Evolutionary conservation across 2,888 invertebrate species (phyloP).

Genomic region (Agrotis segetum): DNA sequence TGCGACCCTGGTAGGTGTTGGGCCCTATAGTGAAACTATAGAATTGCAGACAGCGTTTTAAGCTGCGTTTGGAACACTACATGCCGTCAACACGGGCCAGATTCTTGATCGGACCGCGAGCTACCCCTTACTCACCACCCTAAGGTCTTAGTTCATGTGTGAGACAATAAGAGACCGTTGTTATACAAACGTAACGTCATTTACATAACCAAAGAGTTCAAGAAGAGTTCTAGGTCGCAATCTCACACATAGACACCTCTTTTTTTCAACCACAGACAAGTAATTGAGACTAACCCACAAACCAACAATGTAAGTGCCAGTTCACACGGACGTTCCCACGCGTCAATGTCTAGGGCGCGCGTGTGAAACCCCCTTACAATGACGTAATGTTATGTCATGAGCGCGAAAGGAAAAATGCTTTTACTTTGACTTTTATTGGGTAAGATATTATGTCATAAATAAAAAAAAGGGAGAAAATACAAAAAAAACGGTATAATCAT

Average conservation of each 20-base stretch:
- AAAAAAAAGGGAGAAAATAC: not conserved
- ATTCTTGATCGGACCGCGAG: too few relatives aligned
- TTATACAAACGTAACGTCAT: not conserved
- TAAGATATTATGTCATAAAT: constrained; percentile 15
- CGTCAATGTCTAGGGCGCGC: constrained; percentile 81
- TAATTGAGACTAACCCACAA: constrained; percentile 77
- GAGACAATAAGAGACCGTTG: not conserved
- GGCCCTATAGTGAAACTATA: too few relatives aligned
- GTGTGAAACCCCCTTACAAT: constrained; percentile 73
- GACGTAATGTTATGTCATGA: constrained; percentile 68
- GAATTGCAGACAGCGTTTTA: too few relatives aligned
- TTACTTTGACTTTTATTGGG: constrained; percentile 62
- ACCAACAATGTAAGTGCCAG: constrained; percentile 76
- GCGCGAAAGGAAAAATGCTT: constrained; percentile 82
- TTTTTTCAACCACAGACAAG: constrained; percentile 47
- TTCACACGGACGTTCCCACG: constrained; percentile 81
- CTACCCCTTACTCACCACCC: too few relatives aligned
- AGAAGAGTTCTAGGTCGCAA: constrained; percentile 49
- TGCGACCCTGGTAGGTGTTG: too few relatives aligned
- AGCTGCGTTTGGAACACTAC: too few relatives aligned
- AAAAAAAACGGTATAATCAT: not conserved
- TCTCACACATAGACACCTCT: constrained; percentile 2
- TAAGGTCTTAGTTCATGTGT: too few relatives aligned
- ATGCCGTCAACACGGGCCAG: too few relatives aligned
- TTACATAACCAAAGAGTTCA: constrained; percentile 50